Evolutionary conservation across 2,888 invertebrate species (phyloP).

Genomic region (Reticulitermes lucifugus): DNA sequence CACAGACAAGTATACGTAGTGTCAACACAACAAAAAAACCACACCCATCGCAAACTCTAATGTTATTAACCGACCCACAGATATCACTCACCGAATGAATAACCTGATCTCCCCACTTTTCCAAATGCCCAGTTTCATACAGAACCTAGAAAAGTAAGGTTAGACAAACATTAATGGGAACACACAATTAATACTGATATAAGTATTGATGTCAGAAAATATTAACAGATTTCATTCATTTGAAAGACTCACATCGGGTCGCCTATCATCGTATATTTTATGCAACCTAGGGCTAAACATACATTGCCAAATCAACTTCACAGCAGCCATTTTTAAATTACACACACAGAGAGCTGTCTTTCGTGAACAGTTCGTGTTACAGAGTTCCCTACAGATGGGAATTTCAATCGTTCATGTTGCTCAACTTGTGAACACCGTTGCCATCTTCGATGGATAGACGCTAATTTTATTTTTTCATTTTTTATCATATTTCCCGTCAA

Average conservation of each 20-base stretch:
- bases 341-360: neutral
- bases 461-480: too few species aligned
- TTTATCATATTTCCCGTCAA: too few species aligned
- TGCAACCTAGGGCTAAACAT: conserved; percentile 78
- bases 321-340: conserved; percentile 60
- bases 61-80: neutral
- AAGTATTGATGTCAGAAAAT: neutral
- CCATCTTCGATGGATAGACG: neutral
- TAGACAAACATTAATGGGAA: conserved; percentile 44
- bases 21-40: too few species aligned
- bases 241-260: conserved; percentile 66
- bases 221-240: neutral
- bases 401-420: neutral
- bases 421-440: neutral
- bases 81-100: conserved; percentile 72
- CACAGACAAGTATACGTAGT: too few species aligned
- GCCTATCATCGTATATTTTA: conserved; percentile 75
- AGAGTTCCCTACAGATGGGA: too few species aligned
- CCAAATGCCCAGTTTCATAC: conserved; percentile 76
- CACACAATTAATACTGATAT: conserved; percentile 35
- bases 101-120: conserved; percentile 80
- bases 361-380: too few species aligned
- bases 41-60: neutral
- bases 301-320: conserved; percentile 72
- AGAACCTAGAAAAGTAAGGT: conserved; percentile 66